Base-by-base conservation (phyloP, 2,888 invertebrate species). In the Tortricodes alternella region DNA sequence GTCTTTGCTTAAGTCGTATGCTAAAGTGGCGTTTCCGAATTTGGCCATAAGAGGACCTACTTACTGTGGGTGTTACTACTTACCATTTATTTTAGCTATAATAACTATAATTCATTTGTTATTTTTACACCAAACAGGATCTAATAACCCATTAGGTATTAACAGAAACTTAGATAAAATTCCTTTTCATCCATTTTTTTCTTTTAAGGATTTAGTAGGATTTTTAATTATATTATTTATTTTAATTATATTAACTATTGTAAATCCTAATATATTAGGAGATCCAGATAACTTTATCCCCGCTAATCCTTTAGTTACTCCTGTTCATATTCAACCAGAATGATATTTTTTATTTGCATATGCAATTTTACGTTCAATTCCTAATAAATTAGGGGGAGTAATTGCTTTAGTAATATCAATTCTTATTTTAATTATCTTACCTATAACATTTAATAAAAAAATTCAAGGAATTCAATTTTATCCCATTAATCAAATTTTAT, bases 331-430 rank as follows among this genome's bases (percentile, higher is more conserved):
- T 89, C 94, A 96, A 92, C 95, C 95, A 38, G 96, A 96, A 92
- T 96, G 95, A 93, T 96, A 96, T 78, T 96, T 96, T 71, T 79
- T 96, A 90, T 96, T 95, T 91, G 95, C 95, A n/a, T 96, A 96
- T 80, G 94, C 95, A 11, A 95, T 96, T 89, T 66, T 96, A 71
- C 95, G 95, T 19, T 95, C 95, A 34, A 95, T 96, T 57, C 95
- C 95, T 4, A 95, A 94, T 88, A 95, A 96, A 92, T 74, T 95
- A 85, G 95, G 95, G 50, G 95, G 95, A 61, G 95, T 95, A 39
- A 84, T 95, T 70, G 93, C 93, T 0, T 71, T 95, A 85, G 61
- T 93, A 0, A 67, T 93, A 78, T 94, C 94, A 60, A 94, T 95
- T 87, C 72, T 93, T 70, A 93, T 95, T 85, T 84, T 95, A 85